Conservation (phyloP, 2,888 invertebrate genomes). For the Cristatella mucedo region DNA sequence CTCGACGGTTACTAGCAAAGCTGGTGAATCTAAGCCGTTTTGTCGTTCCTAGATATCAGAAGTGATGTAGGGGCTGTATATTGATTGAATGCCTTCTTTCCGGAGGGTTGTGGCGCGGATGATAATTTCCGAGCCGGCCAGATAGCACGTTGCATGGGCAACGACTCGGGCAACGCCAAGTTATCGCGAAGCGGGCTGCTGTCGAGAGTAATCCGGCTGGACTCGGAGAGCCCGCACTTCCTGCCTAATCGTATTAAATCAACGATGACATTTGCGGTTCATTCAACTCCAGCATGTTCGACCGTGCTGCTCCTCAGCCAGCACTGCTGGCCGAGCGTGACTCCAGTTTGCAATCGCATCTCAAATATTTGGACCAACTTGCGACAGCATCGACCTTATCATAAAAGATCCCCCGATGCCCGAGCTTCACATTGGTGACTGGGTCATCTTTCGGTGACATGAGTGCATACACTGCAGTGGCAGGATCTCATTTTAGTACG, state of each 20-base stretch:
- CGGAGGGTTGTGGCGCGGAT: constrained; percentile 51
- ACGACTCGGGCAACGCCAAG: constrained; percentile 73
- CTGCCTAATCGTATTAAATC: constrained; percentile 73
- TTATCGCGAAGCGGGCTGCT: constrained; percentile 62
- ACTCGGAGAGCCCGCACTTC: constrained; percentile 6
- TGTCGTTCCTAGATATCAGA: constrained; percentile 50
- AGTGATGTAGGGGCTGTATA: constrained; percentile 61
- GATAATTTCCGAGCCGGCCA: constrained; percentile 91
- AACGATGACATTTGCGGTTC: constrained; percentile 98
- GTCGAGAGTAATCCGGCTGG: constrained; percentile 18
- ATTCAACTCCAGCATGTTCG: constrained; percentile 89
- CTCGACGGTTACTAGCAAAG: neutral
- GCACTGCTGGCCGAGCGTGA: constrained; percentile 46
- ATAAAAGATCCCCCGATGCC: constrained; percentile 53
- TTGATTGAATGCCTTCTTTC: constrained; percentile 65
- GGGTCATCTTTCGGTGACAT: constrained; percentile 81
- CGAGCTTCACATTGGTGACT: constrained; percentile 62
- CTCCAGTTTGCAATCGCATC: constrained; percentile 4
- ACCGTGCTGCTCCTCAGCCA: constrained; percentile 66
- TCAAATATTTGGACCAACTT: constrained; percentile 83
- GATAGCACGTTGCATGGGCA: constrained; percentile 86
- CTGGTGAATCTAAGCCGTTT: neutral
- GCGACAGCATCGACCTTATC: constrained; percentile 75
- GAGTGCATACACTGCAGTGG: constrained; percentile 84
- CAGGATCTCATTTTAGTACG: constrained; percentile 85